Evolutionary conservation across 2,797 vertebrate species (phyloP).

Genomic region (Natrix natrix): DNA sequence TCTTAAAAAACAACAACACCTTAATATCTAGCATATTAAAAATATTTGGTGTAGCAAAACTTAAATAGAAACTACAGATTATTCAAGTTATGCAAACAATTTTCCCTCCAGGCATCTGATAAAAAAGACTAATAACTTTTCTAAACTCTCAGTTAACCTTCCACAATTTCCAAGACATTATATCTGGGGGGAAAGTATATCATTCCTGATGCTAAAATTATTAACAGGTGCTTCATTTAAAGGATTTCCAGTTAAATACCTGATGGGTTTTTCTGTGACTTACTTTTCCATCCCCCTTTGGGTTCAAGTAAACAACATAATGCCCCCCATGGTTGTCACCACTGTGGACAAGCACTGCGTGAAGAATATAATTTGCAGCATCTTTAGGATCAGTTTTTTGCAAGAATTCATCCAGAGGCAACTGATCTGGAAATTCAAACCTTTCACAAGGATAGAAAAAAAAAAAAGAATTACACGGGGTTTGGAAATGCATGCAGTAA

Average conservation of each 20-base stretch:
- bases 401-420: slow-evolving; percentile 97
- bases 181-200: neutral
- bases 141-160: neutral
- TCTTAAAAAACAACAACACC: neutral
- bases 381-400: slow-evolving; percentile 98
- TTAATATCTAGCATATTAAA: neutral
- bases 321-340: slow-evolving; percentile 99
- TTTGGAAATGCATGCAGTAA: neutral
- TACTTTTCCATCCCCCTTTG: slow-evolving; percentile 98
- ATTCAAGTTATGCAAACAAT: neutral
- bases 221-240: neutral
- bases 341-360: slow-evolving; percentile 96
- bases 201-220: neutral
- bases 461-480: neutral
- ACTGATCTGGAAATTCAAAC: slow-evolving; percentile 97
- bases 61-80: neutral
- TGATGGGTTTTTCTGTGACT: slow-evolving; percentile 64
- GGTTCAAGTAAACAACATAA: slow-evolving; percentile 99
- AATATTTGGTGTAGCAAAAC: too few species aligned
- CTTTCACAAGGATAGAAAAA: slow-evolving; percentile 61
- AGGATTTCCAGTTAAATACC: neutral
- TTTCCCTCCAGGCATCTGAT: neutral
- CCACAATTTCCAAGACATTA: neutral
- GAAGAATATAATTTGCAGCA: slow-evolving; percentile 97
- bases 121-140: neutral